A percentile compares a stretch with the other conserved stretches of the same genome.
Conservation (phyloP, 2,797 vertebrate genomes). For the Paratrypauchen microcephalus region DNA sequence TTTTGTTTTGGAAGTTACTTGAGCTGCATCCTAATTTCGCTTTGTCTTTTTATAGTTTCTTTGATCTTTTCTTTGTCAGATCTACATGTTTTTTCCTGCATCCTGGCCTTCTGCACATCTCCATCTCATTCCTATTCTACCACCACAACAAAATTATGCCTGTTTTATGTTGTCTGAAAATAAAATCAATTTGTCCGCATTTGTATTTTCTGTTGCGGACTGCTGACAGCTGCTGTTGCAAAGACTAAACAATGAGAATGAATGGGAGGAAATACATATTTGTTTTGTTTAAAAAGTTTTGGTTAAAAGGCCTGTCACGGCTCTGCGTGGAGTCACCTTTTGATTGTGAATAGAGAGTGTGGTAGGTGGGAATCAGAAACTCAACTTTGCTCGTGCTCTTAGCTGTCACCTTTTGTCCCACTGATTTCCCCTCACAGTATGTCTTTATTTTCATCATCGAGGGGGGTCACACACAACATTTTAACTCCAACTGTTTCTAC, state of each 20-base stretch:
- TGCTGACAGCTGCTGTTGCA: slow-evolving; percentile 69
- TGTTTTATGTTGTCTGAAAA: slow-evolving; percentile 54
- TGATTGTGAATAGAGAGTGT: slow-evolving; percentile 58
- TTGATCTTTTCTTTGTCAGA: slow-evolving; percentile 23
- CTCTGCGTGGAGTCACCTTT: slow-evolving; percentile 58
- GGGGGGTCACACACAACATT: slow-evolving; percentile 56
- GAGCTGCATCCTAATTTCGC: slow-evolving; percentile 19
- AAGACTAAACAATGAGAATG: slow-evolving; percentile 68
- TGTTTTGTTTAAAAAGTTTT: slow-evolving; percentile 72
- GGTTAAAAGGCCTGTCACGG: slow-evolving; percentile 36
- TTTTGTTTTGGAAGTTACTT: slow-evolving; percentile 34
- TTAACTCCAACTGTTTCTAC: slow-evolving; percentile 41
- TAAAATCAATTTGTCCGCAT: slow-evolving; percentile 60
- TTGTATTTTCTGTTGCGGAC: slow-evolving; percentile 41
- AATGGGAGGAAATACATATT: slow-evolving; percentile 64
- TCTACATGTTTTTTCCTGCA: slow-evolving; percentile 16
- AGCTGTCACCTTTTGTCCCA: slow-evolving; percentile 57
- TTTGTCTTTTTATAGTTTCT: slow-evolving; percentile 20
- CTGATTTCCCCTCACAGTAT: slow-evolving; percentile 45
- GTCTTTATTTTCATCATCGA: slow-evolving; percentile 55
- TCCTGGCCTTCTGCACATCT: slow-evolving; percentile 22
- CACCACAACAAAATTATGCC: slow-evolving; percentile 35
- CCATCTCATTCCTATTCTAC: slow-evolving; percentile 9
- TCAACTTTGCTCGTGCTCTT: slow-evolving; percentile 49
- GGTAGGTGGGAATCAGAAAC: slow-evolving; percentile 26